These are phyloP conservation scores for Agraylea sexmaculata DNA, from an alignment of 1,140 invertebrate species.

Conservation along the genomic window DNA sequence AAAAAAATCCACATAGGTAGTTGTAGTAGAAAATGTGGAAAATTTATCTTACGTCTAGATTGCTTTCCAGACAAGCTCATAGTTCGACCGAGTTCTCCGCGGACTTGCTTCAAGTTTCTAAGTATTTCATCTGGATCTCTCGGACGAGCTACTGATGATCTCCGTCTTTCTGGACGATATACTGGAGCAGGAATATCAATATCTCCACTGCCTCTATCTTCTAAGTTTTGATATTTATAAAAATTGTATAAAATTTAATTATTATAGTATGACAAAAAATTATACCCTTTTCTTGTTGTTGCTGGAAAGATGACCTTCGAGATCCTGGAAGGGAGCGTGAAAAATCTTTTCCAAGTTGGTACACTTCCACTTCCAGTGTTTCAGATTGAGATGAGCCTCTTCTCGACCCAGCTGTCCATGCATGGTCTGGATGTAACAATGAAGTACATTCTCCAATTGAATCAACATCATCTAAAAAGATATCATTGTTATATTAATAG, in stretches of 20 bases:
- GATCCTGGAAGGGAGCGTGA: constrained; percentile 73
- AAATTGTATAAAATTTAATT: no score
- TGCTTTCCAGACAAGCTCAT: constrained; percentile 58
- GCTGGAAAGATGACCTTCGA: constrained; percentile 69
- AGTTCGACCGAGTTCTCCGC: constrained; percentile 65
- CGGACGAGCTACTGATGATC: constrained; percentile 64
- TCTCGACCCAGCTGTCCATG: constrained; percentile 60
- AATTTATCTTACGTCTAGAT: constrained; percentile 50
- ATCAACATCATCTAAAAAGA: constrained; percentile 49
- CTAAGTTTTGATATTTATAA: constrained; percentile 6
- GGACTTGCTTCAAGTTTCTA: constrained; percentile 62
- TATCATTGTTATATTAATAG: not conserved
- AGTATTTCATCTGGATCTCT: constrained; percentile 73
- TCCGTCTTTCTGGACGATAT: constrained; percentile 54
- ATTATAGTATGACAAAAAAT: no score
- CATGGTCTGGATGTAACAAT: constrained; percentile 72
- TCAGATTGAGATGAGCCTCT: constrained; percentile 76
- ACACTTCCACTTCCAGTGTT: constrained; percentile 71
- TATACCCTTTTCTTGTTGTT: constrained; percentile 41
- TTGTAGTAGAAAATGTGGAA: not conserved
- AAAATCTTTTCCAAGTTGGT: constrained; percentile 73
- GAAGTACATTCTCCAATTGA: constrained; percentile 59
- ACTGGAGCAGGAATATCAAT: constrained; percentile 40
- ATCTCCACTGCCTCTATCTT: constrained; percentile 31
- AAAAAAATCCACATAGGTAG: no score